These are phyloP conservation scores for Synanthedon formicaeformis DNA, from an alignment of 2,888 invertebrate species.

Conservation along the genomic window DNA sequence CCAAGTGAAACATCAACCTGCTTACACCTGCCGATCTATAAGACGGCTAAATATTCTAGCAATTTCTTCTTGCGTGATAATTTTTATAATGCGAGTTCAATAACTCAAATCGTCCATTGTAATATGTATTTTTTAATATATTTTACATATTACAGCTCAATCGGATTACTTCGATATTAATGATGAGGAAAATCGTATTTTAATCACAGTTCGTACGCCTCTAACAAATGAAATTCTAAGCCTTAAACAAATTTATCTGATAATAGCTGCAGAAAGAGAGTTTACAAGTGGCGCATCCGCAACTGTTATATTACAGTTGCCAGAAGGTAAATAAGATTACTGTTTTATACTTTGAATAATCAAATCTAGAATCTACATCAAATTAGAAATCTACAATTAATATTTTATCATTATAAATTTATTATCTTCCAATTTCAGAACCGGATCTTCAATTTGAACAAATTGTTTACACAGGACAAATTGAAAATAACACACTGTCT, in stretches of 20 bases:
- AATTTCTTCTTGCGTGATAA: too few relatives aligned
- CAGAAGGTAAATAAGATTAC: conserved; percentile 30
- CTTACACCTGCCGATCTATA: too few relatives aligned
- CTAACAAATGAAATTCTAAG: conserved; percentile 22
- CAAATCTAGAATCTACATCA: too few relatives aligned
- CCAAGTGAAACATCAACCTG: too few relatives aligned
- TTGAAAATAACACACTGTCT: conserved; percentile 26
- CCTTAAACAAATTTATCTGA: conserved; percentile 28
- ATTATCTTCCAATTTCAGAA: conserved; percentile 19
- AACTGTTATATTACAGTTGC: conserved; percentile 41
- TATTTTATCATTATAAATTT: too few relatives aligned
- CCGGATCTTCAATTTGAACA: conserved; percentile 29
- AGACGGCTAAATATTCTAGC: too few relatives aligned
- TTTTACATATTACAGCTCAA: neutral
- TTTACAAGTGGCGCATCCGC: conserved; percentile 42
- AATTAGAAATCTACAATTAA: too few relatives aligned
- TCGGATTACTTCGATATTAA: conserved; percentile 22
- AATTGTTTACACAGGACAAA: conserved; percentile 29
- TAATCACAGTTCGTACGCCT: conserved; percentile 20
- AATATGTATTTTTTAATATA: too few relatives aligned
- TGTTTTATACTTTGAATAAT: neutral
- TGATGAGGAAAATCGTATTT: conserved; percentile 19
- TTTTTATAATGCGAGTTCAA: too few relatives aligned
- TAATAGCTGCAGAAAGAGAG: conserved; percentile 38
- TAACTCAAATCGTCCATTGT: too few relatives aligned